These are phyloP conservation scores for Bothrops jararaca DNA, from an alignment of 2,113 vertebrate genomes.

Conservation along the genomic window DNA sequence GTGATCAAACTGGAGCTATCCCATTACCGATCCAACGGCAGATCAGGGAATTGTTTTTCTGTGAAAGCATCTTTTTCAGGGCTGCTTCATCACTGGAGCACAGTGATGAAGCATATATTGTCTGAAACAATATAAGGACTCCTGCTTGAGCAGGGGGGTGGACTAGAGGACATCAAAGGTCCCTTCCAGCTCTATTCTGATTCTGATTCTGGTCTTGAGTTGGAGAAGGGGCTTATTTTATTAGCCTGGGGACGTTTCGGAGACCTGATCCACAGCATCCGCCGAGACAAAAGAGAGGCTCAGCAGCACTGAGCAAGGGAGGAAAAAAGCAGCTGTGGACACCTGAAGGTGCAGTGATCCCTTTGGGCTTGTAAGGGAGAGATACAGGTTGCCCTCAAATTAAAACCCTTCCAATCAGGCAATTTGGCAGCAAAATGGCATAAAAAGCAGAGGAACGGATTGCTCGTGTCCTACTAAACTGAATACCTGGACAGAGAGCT, in stretches of 20 bases:
- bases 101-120: no score
- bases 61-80: not conserved
- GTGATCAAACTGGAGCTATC: not conserved
- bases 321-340: not conserved
- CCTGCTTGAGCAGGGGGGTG: no score
- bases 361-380: fast-evolving
- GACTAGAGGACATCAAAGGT: no score
- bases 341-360: not conserved
- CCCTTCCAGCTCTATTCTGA: no score
- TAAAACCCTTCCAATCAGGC: no score
- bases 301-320: not conserved
- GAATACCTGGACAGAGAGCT: no score
- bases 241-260: not conserved
- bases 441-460: no score
- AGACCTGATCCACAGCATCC: not conserved
- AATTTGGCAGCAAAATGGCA: no score
- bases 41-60: conserved; percentile 28
- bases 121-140: no score
- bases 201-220: not conserved
- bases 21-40: not conserved
- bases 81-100: fast-evolving
- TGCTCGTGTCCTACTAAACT: no score
- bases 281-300: conserved; percentile 29
- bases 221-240: conserved; percentile 18
- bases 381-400: not conserved